Evolutionary conservation across 2,888 invertebrate species (phyloP), one percentile per base, ranked within the genome.

Genomic region (Stenoptilia bipunctidactyla): DNA sequence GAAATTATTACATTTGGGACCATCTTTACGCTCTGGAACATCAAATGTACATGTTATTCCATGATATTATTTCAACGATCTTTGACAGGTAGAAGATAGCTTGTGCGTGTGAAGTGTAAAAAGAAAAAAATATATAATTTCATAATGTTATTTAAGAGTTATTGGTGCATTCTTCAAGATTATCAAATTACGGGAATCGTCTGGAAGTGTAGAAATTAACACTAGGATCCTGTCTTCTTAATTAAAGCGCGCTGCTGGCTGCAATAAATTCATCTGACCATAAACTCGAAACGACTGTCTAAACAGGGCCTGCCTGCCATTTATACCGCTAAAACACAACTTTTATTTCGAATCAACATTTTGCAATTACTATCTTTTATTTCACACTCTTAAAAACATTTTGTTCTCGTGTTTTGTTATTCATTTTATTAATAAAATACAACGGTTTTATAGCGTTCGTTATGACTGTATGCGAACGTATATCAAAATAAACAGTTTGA

Each of bases 201-300:
- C 50, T 47, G 50, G 66, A n/a, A 65, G 71, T 70, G 69, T 71
- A 60, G 63, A 72, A 67, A 73, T 77, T 73, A 75, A 72, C 74
- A 72, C 74, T 61, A 66, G 61, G 14, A 51, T 56, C 58, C 66
- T 74, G 73, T 71, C 64, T 71, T 65, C 75, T 73, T 72, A 79
- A 75, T 79, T 73, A 72, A 76, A 68, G 63, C 65, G 59, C 64
- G 57, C 62, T 65, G 56, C 51, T 53, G 55, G 56, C 57, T 53
- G 77, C 61, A 64, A 75, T 82, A 80, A 82, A 80, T 80, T 72
- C 66, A 60, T 65, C 58, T 64, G 64, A 58, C 56, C 79, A 73
- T 82, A 75, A 82, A 82, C 57, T 56, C 52, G 59, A 74, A 79
- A 79, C 74, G 77, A 75, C 73, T 69, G 71, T 71, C 79, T 79